Percentiles rank a stretch among this genome's conserved stretches.
These are phyloP conservation scores for Corythaeola cristata DNA, from an alignment of 2,113 vertebrate species.

Conservation along the genomic window DNA sequence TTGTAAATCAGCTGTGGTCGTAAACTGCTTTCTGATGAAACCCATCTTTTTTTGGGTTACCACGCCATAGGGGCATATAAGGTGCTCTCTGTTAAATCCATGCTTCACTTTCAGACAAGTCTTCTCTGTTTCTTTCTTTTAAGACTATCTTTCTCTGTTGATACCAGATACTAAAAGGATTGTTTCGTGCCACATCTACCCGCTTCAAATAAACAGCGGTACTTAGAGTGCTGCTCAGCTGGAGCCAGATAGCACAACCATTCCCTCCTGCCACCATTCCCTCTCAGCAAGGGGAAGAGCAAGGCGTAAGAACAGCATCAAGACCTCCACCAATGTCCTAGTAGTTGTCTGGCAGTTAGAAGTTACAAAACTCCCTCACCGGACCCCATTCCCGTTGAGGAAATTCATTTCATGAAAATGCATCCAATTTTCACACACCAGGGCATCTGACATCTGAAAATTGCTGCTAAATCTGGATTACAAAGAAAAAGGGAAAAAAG, in stretches of 20 bases:
- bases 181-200: background rate
- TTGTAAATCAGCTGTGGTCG: conserved; percentile 45
- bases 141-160: background rate
- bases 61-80: accelerated
- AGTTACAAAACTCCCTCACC: background rate
- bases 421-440: background rate
- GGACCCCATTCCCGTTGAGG: background rate
- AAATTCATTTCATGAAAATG: conserved; percentile 29
- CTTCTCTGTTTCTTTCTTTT: background rate
- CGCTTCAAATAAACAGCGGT: background rate
- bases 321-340: background rate
- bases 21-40: background rate
- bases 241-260: background rate
- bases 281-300: background rate
- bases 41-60: background rate
- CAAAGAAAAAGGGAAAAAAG: background rate
- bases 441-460: background rate
- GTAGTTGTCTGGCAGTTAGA: background rate
- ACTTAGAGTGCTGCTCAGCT: background rate
- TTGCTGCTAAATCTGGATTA: conserved; percentile 37
- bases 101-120: background rate
- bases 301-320: background rate
- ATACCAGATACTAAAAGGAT: background rate
- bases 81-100: background rate
- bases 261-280: background rate